Evolutionary conservation across 2,797 vertebrate genomes (phyloP), one percentile per base, ranked within the genome.

Genomic region (Poecilia gillii): DNA sequence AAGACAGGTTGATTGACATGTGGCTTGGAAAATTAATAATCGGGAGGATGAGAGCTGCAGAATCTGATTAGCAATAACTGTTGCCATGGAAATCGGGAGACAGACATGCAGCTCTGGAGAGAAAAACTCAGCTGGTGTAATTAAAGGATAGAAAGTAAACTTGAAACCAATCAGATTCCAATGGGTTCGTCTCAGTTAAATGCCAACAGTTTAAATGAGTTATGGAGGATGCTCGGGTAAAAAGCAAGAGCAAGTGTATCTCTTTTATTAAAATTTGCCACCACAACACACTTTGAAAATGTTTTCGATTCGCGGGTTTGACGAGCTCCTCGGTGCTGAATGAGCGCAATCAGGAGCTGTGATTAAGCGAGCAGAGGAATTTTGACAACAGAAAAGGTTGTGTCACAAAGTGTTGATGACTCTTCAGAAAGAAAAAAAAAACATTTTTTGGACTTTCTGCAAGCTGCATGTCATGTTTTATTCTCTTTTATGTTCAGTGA

Each of bases 21-120:
- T 55, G 64, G 74, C 80, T 82, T 57, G 73, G 75, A 84, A 77
- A 25, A 2, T 64, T 74, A 71, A 66, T 62, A 57, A 80, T 41
- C 70, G 72, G 51, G 74, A 84, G 74, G 81, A 41, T 77, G 57
- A 81, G 49, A 75, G 57, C 66, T 77, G 78, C 70, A 83, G 74
- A 72, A 64, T 80, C 72, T 84, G 79, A 89, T 88, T 83, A 77
- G 73, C 70, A 78, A 78, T 84, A 1, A 71, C 76, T 85, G 76
- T 85, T 87, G 76, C 80, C n/a, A 59, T 84, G 77, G 81, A 88
- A 81, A 90, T 81, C 72, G 25, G 36, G 33, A 80, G 72, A 83
- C 71, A 76, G 72, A 57, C 72, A 81, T 80, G 62, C 25, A 76
- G 81, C 73, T 78, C 6, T 41, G 7, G 62, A 77, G 82, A 73